Percentiles rank a stretch among this genome's conserved stretches.
phyloP scores from a whole-genome alignment of 2,888 invertebrate genomes.

The Doris montereyensis region DNA sequence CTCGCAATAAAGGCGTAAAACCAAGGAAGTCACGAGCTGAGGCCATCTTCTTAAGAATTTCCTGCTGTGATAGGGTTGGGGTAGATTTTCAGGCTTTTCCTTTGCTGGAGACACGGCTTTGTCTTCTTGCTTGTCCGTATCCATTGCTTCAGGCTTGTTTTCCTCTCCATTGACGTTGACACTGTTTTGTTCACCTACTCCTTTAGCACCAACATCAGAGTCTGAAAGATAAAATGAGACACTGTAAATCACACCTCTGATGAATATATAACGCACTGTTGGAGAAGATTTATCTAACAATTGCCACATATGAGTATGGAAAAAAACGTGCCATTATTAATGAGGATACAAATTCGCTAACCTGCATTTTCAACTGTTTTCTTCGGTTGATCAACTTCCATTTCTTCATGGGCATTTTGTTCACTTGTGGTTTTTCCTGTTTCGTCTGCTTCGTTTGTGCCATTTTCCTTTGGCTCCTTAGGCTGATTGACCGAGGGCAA shows the following conservation, averaged over 20 bases:
- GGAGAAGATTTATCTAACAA: too few relatives aligned
- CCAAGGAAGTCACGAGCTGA: conserved; percentile 66
- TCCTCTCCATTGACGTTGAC: conserved; percentile 43
- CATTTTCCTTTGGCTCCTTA: conserved; percentile 30
- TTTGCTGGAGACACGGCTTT: conserved; percentile 33
- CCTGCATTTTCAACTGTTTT: conserved; percentile 20
- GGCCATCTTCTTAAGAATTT: conserved; percentile 65
- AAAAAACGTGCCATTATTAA: too few relatives aligned
- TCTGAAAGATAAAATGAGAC: too few relatives aligned
- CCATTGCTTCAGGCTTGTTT: conserved; percentile 28
- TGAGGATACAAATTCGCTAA: too few relatives aligned
- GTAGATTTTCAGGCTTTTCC: conserved; percentile 41
- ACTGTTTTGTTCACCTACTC: too few relatives aligned
- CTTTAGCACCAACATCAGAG: too few relatives aligned
- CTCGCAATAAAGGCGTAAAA: conserved; percentile 68
- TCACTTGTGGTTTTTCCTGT: conserved; percentile 9
- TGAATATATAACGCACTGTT: too few relatives aligned
- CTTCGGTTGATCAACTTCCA: conserved; percentile 38
- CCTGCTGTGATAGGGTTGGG: conserved; percentile 40
- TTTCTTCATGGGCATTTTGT: conserved; percentile 39
- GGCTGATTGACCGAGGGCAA: too few relatives aligned
- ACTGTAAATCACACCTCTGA: too few relatives aligned
- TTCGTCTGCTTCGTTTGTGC: conserved; percentile 12
- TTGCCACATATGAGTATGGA: too few relatives aligned
- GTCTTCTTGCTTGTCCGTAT: conserved; percentile 13